A percentile compares a stretch with the other conserved stretches of the same genome.
Conservation (phyloP, 2,113 vertebrate species). For the Tupaia tana region DNA sequence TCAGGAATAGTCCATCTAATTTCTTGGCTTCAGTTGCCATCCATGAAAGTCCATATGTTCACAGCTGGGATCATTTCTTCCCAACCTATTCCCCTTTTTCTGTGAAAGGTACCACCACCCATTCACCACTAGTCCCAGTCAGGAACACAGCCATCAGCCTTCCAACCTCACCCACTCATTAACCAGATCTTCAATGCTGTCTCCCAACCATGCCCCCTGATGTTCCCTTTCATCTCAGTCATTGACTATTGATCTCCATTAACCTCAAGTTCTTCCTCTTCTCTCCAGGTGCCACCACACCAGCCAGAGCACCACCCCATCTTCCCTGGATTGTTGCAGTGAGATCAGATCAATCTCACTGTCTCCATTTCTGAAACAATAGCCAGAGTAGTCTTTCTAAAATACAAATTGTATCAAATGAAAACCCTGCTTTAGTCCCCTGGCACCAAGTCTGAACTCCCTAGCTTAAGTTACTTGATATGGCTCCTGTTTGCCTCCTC, state of each 20-base stretch:
- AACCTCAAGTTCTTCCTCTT: not conserved
- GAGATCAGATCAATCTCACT: not conserved
- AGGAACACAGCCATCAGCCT: not conserved
- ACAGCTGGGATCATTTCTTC: not conserved
- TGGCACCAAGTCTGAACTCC: not conserved
- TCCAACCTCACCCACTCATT: not conserved
- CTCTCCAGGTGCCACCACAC: not conserved
- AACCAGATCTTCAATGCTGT: not conserved
- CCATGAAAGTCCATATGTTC: not conserved
- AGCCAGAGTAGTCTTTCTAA: not conserved
- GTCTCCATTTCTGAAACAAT: not conserved
- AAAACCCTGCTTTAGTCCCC: not conserved
- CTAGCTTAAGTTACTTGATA: not conserved
- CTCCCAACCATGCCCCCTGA: not conserved
- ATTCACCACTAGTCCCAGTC: no score
- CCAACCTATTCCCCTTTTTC: not conserved
- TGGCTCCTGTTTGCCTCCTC: not conserved
- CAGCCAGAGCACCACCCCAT: rapidly evolving
- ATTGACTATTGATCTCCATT: not conserved
- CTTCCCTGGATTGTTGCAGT: not conserved
- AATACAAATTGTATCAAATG: not conserved
- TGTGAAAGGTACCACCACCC: not conserved
- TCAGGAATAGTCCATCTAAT: not conserved
- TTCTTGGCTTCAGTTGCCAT: not conserved
- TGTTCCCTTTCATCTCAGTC: no score